These are phyloP conservation scores for Cerceris ruficornis DNA, from an alignment of 2,888 invertebrate species.

Conservation along the genomic window DNA sequence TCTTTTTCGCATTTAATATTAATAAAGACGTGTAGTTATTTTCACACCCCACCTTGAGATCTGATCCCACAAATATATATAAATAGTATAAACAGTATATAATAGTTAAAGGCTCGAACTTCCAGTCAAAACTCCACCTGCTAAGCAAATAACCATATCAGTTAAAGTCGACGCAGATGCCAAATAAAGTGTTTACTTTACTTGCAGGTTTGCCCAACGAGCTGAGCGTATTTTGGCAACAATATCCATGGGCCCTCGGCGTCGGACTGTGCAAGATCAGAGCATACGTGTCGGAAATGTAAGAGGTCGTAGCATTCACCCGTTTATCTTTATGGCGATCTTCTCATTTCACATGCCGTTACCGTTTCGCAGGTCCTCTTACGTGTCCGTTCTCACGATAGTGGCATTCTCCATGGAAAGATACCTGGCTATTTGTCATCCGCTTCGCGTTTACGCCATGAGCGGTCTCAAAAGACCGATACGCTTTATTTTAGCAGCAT, in stretches of 20 bases:
- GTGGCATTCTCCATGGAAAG: constrained; percentile 96
- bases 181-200: neutral
- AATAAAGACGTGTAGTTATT: too few relatives aligned
- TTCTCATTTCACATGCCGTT: constrained; percentile 2
- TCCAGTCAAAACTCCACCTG: too few relatives aligned
- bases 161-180: too few relatives aligned
- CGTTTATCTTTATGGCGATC: constrained; percentile 7
- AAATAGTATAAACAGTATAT: too few relatives aligned
- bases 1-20: too few relatives aligned
- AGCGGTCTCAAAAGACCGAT: constrained; percentile 91
- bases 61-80: too few relatives aligned
- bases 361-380: constrained; percentile 88
- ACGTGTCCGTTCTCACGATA: constrained; percentile 95
- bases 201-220: constrained; percentile 92
- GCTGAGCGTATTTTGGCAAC: constrained; percentile 92
- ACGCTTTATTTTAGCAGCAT: constrained; percentile 89
- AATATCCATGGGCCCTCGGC: constrained; percentile 93
- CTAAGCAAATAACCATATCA: too few relatives aligned
- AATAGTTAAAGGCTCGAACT: too few relatives aligned
- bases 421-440: constrained; percentile 95
- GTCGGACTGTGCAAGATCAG: constrained; percentile 91
- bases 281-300: constrained; percentile 93
- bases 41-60: too few relatives aligned
- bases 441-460: constrained; percentile 91
- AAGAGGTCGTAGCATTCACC: constrained; percentile 81